Evolutionary conservation across 2,888 invertebrate genomes (phyloP).

Genomic region (Ochlodes sylvanus): DNA sequence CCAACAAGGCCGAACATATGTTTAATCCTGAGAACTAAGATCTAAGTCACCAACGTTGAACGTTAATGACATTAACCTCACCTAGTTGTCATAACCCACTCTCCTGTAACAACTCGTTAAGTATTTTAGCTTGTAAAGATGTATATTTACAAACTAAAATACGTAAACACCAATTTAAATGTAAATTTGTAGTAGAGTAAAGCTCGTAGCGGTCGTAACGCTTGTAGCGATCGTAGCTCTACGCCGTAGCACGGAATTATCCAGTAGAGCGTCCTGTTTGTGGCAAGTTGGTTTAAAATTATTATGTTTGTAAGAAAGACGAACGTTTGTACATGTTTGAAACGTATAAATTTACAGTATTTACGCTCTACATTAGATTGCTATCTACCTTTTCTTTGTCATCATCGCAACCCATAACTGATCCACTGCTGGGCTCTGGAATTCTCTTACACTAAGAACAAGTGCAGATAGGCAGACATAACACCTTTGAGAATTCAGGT

Average conservation of each 20-base stretch:
- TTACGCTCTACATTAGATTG: background rate
- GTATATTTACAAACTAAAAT: constrained; percentile 28
- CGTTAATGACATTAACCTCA: background rate
- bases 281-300: constrained; percentile 23
- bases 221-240: constrained; percentile 19
- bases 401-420: too few relatives aligned
- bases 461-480: too few relatives aligned
- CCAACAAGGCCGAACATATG: too few relatives aligned
- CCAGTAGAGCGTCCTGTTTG: constrained; percentile 19
- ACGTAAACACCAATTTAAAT: constrained; percentile 37
- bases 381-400: background rate
- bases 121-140: constrained; percentile 12
- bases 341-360: background rate
- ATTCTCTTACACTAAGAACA: too few relatives aligned
- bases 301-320: constrained; percentile 14
- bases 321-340: constrained; percentile 1
- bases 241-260: constrained; percentile 24
- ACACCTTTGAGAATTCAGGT: too few relatives aligned
- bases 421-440: too few relatives aligned
- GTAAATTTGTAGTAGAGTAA: constrained; percentile 20
- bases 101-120: background rate
- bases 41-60: too few relatives aligned
- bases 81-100: background rate
- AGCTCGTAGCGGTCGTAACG: constrained; percentile 21
- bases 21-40: too few relatives aligned